A percentile compares a stretch with the other conserved stretches of the same genome.
phyloP scores from a whole-genome alignment of 1,140 invertebrate species.

The Pogonomyrmex californicus region DNA sequence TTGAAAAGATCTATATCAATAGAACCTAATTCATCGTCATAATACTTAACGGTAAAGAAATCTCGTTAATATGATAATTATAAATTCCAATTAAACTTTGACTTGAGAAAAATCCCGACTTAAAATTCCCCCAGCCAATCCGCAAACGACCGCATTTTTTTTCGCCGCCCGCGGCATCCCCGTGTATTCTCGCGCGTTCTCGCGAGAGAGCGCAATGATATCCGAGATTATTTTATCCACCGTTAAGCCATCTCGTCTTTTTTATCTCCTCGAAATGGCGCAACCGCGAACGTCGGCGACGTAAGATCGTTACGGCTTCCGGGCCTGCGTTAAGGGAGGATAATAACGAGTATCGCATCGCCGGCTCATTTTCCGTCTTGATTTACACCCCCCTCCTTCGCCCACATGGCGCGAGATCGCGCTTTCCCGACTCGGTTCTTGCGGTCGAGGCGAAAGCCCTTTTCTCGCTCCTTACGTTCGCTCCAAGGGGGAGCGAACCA shows the following conservation, averaged over 20 bases:
- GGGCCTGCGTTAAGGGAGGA: slow-evolving; percentile 37
- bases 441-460: slow-evolving; percentile 4
- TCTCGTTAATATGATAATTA: slow-evolving; percentile 53
- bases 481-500: slow-evolving; percentile 4
- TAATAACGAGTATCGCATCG: slow-evolving; percentile 64
- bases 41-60: slow-evolving; percentile 25
- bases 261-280: slow-evolving; percentile 44
- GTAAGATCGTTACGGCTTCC: slow-evolving; percentile 61
- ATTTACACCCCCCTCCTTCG: slow-evolving; percentile 37
- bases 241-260: slow-evolving; percentile 53
- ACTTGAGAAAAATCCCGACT: slow-evolving; percentile 6
- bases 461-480: slow-evolving; percentile 48
- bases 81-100: slow-evolving; percentile 35
- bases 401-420: background rate
- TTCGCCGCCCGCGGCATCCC: slow-evolving; percentile 7
- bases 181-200: slow-evolving; percentile 40
- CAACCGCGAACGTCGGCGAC: slow-evolving; percentile 59
- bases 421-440: slow-evolving; percentile 27
- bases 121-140: slow-evolving; percentile 21
- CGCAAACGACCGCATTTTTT: slow-evolving; percentile 1
- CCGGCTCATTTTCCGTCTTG: slow-evolving; percentile 62
- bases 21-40: slow-evolving; percentile 34
- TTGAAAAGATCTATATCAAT: background rate
- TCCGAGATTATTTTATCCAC: slow-evolving; percentile 52
- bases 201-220: slow-evolving; percentile 46